phyloP scores from a whole-genome alignment of 2,797 vertebrate species.

The Eidolon dupreanum region DNA sequence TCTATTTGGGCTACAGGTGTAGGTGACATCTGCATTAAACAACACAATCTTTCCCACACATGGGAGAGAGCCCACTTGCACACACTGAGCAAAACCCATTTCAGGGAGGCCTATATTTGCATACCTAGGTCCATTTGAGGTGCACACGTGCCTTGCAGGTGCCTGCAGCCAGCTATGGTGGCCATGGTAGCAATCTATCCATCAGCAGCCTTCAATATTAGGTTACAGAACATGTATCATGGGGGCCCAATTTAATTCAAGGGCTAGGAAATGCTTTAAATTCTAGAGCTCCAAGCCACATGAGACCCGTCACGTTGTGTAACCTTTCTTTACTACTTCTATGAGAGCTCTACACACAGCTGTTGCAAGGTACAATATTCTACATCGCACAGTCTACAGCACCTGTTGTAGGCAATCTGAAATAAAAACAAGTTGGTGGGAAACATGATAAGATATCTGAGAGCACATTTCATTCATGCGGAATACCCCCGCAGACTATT shows the following conservation, averaged over 20 bases:
- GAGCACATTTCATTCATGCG: slow-evolving; percentile 59
- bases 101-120: not conserved
- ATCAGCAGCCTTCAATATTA: slow-evolving; percentile 74
- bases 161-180: slow-evolving; percentile 40
- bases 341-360: slow-evolving; percentile 75
- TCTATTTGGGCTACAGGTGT: not conserved
- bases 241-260: slow-evolving; percentile 82
- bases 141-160: slow-evolving; percentile 42
- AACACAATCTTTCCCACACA: not conserved
- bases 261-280: slow-evolving; percentile 86
- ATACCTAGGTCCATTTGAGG: not conserved
- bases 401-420: slow-evolving; percentile 84
- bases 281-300: slow-evolving; percentile 81
- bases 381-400: slow-evolving; percentile 73
- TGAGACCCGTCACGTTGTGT: slow-evolving; percentile 71
- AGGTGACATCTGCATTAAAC: not conserved
- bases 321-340: slow-evolving; percentile 81
- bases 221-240: slow-evolving; percentile 81
- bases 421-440: slow-evolving; percentile 78
- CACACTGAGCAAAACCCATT: not conserved
- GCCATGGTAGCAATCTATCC: slow-evolving; percentile 29
- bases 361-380: slow-evolving; percentile 85
- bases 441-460: slow-evolving; percentile 62
- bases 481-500: slow-evolving; percentile 52
- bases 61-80: not conserved